Conservation (phyloP, 92 coral and sea anemone species). For the Parazoanthus atlanticus region DNA sequence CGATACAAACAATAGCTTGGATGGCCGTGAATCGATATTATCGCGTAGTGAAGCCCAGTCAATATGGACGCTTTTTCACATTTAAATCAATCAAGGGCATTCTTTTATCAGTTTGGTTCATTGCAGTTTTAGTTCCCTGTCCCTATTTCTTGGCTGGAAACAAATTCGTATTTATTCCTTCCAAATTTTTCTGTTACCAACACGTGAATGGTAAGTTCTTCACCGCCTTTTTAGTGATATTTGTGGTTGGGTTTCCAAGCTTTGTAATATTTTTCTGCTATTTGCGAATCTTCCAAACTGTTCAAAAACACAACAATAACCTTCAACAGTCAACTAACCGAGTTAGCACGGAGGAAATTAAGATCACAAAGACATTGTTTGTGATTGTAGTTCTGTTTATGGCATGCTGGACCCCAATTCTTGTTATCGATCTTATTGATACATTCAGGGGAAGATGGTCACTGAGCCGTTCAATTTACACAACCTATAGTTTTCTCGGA, state of each 20-base stretch:
- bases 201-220: conserved; percentile 37
- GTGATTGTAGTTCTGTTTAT: conserved; percentile 33
- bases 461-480: conserved; percentile 2
- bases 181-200: conserved; percentile 63
- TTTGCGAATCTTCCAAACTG: conserved; percentile 58
- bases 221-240: conserved; percentile 38
- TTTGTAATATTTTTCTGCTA: conserved; percentile 53
- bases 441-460: conserved; percentile 39
- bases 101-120: conserved; percentile 51
- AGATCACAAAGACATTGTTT: conserved; percentile 39
- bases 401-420: conserved; percentile 26
- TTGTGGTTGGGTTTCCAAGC: conserved; percentile 55
- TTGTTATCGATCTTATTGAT: conserved; percentile 20
- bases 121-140: conserved; percentile 42
- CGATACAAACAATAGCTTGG: conserved; percentile 61
- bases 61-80: conserved; percentile 57
- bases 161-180: conserved; percentile 66
- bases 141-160: conserved; percentile 64
- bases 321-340: conserved; percentile 32
- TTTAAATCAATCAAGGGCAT: conserved; percentile 24
- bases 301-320: conserved; percentile 57
- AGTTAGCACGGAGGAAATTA: conserved; percentile 30
- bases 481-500: conserved; percentile 23
- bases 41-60: conserved; percentile 57
- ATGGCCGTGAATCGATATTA: conserved; percentile 71